phyloP scores from a whole-genome alignment of 1,140 invertebrate species.

The Matsumurasca onukii region DNA sequence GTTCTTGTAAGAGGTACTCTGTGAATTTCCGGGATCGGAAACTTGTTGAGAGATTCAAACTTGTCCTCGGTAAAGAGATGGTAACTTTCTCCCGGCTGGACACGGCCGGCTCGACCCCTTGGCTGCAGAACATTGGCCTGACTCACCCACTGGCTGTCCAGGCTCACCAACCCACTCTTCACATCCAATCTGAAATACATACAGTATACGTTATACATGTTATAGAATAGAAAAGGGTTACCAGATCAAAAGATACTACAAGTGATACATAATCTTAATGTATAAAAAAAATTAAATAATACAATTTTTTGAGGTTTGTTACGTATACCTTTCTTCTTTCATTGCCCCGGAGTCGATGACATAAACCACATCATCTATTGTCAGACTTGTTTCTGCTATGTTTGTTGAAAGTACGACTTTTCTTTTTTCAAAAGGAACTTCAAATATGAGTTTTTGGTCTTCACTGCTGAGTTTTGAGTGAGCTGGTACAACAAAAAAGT shows the following conservation, averaged over 20 bases:
- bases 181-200: constrained; percentile 43
- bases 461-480: constrained; percentile 76
- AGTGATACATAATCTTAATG: background rate
- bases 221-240: background rate
- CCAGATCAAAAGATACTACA: background rate
- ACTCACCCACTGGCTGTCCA: constrained; percentile 54
- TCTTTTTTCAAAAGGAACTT: constrained; percentile 59
- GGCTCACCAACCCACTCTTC: constrained; percentile 37
- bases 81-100: constrained; percentile 74
- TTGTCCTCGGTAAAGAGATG: constrained; percentile 64
- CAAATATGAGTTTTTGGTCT: constrained; percentile 80
- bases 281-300: background rate
- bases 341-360: constrained; percentile 64
- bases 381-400: constrained; percentile 85
- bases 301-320: background rate
- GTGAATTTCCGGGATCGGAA: constrained; percentile 61
- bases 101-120: constrained; percentile 66
- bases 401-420: constrained; percentile 79
- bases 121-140: constrained; percentile 65
- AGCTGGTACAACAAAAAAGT: constrained; percentile 64
- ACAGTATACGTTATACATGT: no score
- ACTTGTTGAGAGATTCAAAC: constrained; percentile 51
- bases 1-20: constrained; percentile 62
- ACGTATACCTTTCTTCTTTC: constrained; percentile 33
- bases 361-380: constrained; percentile 86